Evolutionary conservation across 2,888 invertebrate genomes (phyloP).

Genomic region (Tryphoninae sp.): DNA sequence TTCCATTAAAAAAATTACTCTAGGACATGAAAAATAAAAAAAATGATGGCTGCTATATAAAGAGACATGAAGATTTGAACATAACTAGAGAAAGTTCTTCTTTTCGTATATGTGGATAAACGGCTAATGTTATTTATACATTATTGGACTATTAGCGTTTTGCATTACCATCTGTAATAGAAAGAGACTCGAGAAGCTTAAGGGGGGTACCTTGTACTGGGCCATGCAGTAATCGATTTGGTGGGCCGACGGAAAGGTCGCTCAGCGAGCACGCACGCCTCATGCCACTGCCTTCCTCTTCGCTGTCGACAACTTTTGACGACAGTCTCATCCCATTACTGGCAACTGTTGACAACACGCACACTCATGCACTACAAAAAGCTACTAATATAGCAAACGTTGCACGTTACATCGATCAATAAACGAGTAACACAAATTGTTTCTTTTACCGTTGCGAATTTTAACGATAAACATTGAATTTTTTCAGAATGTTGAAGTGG

Average conservation of each 20-base stretch:
- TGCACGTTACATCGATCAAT: conserved; percentile 35
- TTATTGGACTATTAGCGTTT: not conserved
- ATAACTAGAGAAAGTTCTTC: too few relatives aligned
- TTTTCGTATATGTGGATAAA: too few relatives aligned
- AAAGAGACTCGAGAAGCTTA: conserved; percentile 58
- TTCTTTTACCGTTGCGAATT: conserved; percentile 34
- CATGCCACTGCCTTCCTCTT: conserved; percentile 85
- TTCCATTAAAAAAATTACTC: not conserved
- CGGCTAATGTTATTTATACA: not conserved
- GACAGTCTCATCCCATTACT: conserved; percentile 77
- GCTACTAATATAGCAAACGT: conserved; percentile 49
- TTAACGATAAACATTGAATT: not conserved
- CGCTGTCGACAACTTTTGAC: conserved; percentile 79
- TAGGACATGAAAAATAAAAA: conserved; percentile 11
- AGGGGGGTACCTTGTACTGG: conserved; percentile 83
- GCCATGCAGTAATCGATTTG: conserved; percentile 85
- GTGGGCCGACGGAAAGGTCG: conserved; percentile 86
- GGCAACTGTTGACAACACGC: conserved; percentile 79
- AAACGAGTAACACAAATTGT: conserved; percentile 11
- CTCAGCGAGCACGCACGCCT: conserved; percentile 91
- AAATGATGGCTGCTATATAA: conserved; percentile 8
- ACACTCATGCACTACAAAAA: conserved; percentile 77
- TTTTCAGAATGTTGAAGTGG: too few relatives aligned
- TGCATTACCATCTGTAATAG: conserved; percentile 29
- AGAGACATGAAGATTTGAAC: not conserved